Percentiles rank a stretch among this genome's conserved stretches.
Conservation (phyloP, 2,797 vertebrate genomes). For the Squalus acanthias region DNA sequence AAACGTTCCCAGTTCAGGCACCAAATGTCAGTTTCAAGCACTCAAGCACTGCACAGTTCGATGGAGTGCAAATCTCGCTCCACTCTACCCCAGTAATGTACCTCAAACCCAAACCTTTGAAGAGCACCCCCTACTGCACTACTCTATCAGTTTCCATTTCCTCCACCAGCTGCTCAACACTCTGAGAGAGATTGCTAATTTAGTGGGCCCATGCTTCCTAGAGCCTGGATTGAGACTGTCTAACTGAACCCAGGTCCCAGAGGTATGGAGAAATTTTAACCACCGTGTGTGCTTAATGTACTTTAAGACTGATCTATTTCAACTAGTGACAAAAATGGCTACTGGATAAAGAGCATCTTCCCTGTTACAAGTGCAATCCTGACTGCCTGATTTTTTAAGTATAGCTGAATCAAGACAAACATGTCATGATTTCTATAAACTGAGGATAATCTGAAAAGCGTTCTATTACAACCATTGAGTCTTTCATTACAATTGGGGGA, state of each 20-base stretch:
- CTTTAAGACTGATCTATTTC: neutral
- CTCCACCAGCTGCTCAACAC: neutral
- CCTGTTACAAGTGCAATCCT: neutral
- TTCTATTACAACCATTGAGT: neutral
- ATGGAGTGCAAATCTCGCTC: neutral
- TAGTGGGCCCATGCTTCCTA: neutral
- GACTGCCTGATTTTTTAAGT: neutral
- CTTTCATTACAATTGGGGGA: neutral
- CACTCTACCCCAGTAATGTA: neutral
- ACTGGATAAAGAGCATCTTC: neutral
- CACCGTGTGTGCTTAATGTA: neutral
- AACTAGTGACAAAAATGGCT: neutral
- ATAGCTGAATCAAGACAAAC: neutral
- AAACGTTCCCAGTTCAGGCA: neutral
- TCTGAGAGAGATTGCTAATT: neutral
- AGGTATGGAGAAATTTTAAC: neutral
- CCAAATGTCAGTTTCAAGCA: neutral
- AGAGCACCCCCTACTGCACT: neutral
- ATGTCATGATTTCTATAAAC: neutral
- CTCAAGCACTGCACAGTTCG: neutral
- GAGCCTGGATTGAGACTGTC: neutral
- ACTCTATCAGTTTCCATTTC: neutral
- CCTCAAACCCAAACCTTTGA: neutral
- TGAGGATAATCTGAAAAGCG: neutral
- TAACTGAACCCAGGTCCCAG: neutral